Evolutionary conservation across 2,797 vertebrate genomes (phyloP), one percentile per base, ranked within the genome.

Genomic region (Squalus acanthias): DNA sequence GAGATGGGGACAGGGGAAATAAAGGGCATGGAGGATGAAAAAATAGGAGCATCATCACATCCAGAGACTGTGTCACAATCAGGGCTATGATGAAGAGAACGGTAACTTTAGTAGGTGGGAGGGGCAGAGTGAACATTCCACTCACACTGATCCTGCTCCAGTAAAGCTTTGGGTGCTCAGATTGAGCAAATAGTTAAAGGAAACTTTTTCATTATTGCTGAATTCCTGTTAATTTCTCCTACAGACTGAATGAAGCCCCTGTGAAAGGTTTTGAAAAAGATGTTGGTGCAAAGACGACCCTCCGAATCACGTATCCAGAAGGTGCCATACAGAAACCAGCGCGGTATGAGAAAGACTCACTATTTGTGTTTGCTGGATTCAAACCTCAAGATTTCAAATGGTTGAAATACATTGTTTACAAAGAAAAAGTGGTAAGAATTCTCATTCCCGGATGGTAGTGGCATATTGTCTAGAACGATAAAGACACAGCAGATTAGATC

Each of bases 291-390:
- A 99, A 99, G 98, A 99, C 99, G 96, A 99, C 99, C 33, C 96
- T 99, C 96, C 98, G 99, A 97, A 99, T 99, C 97, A 99, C 99
- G 0, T 99, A 99, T 97, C 99, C 99, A 0, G 99, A 99, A 98
- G 99, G 99, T 57, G 99, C 99, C 91, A 99, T 99, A 97, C 99
- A 99, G 98, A 99, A 98, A 96, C 98, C 98, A 0, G 98, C 99
- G 96, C 98, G 98, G 50, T 99, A 99, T 0, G 99, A 99, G 96
- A 98, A 98, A 46, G 98, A 98, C 96, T 99, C 99, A 0, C 98
- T 99, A 87, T 99, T 99, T 97, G 99, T 99, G 96, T 98, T 99
- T 96, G 99, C 99, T 0, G 99, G 99, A 97, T 99, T 99, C 97
- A 99, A 99, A 97, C 98, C 99, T 96, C 98, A 99, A 96, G 99